Conservation (phyloP, 1,140 invertebrate species). For the Anthonomus grandis region DNA sequence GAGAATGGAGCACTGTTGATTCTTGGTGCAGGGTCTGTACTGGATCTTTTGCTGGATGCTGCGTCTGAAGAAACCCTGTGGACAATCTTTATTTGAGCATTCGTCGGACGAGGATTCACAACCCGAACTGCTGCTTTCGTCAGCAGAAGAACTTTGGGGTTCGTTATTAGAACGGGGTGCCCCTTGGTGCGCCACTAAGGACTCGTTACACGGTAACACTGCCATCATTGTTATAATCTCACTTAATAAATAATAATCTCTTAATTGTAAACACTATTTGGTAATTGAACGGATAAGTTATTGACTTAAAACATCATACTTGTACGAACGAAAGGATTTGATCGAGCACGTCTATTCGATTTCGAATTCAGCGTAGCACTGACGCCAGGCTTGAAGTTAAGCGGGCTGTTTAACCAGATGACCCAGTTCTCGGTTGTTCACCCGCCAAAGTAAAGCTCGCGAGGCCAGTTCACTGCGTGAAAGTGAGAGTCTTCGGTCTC, state of each 20-base stretch:
- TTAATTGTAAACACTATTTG: no score
- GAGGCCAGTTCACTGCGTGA: slow-evolving; percentile 54
- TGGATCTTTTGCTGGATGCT: slow-evolving; percentile 98
- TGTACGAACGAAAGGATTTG: slow-evolving; percentile 1
- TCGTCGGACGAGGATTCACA: slow-evolving; percentile 58
- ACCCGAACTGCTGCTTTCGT: slow-evolving; percentile 49
- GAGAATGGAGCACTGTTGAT: slow-evolving; percentile 95
- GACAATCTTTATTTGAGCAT: slow-evolving; percentile 53
- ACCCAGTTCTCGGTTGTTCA: slow-evolving; percentile 65
- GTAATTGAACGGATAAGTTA: no score
- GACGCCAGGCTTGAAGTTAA: slow-evolving; percentile 50
- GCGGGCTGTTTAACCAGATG: slow-evolving; percentile 55
- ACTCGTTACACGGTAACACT: slow-evolving; percentile 43
- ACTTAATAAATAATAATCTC: no score
- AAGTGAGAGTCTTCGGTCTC: slow-evolving; percentile 57
- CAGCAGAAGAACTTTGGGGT: slow-evolving; percentile 22
- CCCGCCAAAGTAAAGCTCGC: slow-evolving; percentile 49
- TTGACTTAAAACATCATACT: slow-evolving; percentile 1
- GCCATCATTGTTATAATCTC: slow-evolving; percentile 40
- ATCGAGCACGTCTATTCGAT: slow-evolving; percentile 36
- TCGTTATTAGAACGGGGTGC: slow-evolving; percentile 2
- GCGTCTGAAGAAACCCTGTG: slow-evolving; percentile 79
- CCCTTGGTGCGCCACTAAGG: slow-evolving; percentile 27
- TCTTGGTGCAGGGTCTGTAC: slow-evolving; percentile 95
- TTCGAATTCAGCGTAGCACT: slow-evolving; percentile 45